These are phyloP conservation scores for Brenthis daphne DNA, from an alignment of 2,888 invertebrate genomes.

Conservation along the genomic window DNA sequence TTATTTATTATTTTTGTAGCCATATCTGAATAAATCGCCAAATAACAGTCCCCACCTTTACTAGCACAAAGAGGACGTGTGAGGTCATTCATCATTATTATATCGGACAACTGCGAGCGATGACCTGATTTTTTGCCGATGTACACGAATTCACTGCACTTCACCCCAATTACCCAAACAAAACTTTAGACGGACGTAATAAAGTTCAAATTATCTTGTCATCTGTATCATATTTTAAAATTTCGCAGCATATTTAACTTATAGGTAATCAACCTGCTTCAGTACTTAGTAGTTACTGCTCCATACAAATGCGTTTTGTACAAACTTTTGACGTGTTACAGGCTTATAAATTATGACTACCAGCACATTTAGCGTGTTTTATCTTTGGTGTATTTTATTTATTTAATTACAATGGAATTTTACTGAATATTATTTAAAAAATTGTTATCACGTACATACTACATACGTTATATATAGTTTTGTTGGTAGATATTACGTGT, in stretches of 20 bases:
- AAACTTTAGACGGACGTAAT: slow-evolving; percentile 4
- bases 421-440: too few species aligned
- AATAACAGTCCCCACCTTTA: slow-evolving; percentile 31
- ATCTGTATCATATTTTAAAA: slow-evolving; percentile 20
- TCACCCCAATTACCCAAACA: slow-evolving; percentile 11
- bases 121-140: slow-evolving; percentile 47
- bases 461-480: too few species aligned
- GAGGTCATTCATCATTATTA: slow-evolving; percentile 56
- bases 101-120: slow-evolving; percentile 49
- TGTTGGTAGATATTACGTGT: too few species aligned
- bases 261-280: slow-evolving; percentile 38
- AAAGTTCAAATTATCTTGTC: slow-evolving; percentile 13
- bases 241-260: slow-evolving; percentile 35
- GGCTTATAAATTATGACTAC: slow-evolving; percentile 16
- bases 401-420: not conserved
- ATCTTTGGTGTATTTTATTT: not conserved
- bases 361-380: slow-evolving; percentile 8
- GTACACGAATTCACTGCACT: slow-evolving; percentile 40
- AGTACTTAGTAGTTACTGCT: slow-evolving; percentile 24
- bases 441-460: too few species aligned
- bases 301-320: slow-evolving; percentile 34
- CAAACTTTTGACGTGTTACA: slow-evolving; percentile 26
- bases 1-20: not conserved
- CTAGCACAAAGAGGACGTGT: slow-evolving; percentile 43
- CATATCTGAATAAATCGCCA: slow-evolving; percentile 23